These are phyloP conservation scores for Malacoctenus gilli DNA, from an alignment of 2,797 vertebrate species.

Conservation along the genomic window DNA sequence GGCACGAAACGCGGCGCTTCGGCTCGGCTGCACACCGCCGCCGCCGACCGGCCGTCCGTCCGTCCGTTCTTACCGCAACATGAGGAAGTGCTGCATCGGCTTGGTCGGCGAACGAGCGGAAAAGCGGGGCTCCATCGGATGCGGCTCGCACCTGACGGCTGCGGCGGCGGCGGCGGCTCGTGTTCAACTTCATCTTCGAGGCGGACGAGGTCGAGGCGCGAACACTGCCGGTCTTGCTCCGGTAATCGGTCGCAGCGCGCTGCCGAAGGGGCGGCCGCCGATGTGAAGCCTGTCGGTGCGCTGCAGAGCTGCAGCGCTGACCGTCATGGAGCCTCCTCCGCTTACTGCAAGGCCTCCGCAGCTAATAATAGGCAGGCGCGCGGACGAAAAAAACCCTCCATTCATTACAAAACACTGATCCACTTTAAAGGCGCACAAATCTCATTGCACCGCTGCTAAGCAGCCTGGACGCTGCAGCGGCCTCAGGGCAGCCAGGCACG, in stretches of 20 bases:
- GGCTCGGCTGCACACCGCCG: neutral
- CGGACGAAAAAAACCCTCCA: conserved; percentile 24
- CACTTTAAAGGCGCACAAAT: conserved; percentile 63
- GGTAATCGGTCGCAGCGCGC: conserved; percentile 20
- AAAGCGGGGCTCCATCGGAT: conserved; percentile 77
- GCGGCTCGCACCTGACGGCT: conserved; percentile 75
- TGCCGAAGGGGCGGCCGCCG: conserved; percentile 10
- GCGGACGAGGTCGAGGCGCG: conserved; percentile 35
- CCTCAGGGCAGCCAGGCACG: neutral
- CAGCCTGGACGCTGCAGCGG: conserved; percentile 2
- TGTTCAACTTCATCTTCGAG: conserved; percentile 79
- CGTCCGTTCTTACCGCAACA: conserved; percentile 81
- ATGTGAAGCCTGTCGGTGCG: conserved; percentile 29
- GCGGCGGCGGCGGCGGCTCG: conserved; percentile 61
- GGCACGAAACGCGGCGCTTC: neutral
- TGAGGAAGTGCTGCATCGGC: conserved; percentile 80
- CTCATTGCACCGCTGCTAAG: conserved; percentile 42
- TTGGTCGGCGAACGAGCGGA: conserved; percentile 67
- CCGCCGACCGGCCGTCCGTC: too few species aligned
- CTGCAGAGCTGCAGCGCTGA: conserved; percentile 65
- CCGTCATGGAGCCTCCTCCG: conserved; percentile 65
- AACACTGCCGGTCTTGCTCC: conserved; percentile 31
- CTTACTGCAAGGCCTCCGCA: conserved; percentile 63
- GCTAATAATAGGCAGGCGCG: conserved; percentile 77
- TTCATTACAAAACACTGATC: conserved; percentile 77